Evolutionary conservation across 2,888 invertebrate genomes (phyloP), one percentile per base, ranked within the genome.

Genomic region (Cepaea hortensis): DNA sequence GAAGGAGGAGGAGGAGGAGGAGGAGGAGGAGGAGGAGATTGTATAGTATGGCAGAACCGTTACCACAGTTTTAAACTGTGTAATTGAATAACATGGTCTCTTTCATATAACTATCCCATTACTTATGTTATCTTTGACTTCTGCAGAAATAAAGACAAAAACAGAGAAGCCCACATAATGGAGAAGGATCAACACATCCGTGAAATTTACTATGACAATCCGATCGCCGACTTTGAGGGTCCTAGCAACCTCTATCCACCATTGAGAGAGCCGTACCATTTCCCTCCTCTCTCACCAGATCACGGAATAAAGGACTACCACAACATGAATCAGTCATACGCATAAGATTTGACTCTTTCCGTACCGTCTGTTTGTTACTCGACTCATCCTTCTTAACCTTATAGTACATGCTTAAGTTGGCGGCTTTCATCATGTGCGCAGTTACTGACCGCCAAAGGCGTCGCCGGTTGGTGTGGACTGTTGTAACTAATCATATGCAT

Each of bases 201-300:
- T 9, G 70, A 61, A 61, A 46, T 18, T 9, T 82, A 86, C 86
- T 86, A 86, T 61, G 82, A 86, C 72, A 82, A 82, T 77, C 86
- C 86, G 2, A 20, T 65, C 11, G 81, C 65, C 15, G 82, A 75
- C 61, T 86, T 77, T 48, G 76, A 62, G 5, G 76, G 61, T 15
- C 76, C 61, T 23, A 75, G 68, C 70, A 77, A 46, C 68, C 35
- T 11, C 18, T 75, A 68, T 65, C 75, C 81, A 35, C 50, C 81
- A 9, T 18, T 62, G 23, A 80, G 50, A 15, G 80, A 82, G 15
- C 83, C 85, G 6, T 79, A 82, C 83, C 48, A 70, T 61, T 87
- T 85, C 50, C 87, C 87, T 62, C 83, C 85, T 18, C 61, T 79
- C 13, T 62, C 79, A 46, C 79, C 62, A n/a, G 62, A 79, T 6